Percentiles rank a stretch among this genome's conserved stretches.
These are phyloP conservation scores for Germaria angustata DNA, from an alignment of 2,888 invertebrate species.

Conservation along the genomic window DNA sequence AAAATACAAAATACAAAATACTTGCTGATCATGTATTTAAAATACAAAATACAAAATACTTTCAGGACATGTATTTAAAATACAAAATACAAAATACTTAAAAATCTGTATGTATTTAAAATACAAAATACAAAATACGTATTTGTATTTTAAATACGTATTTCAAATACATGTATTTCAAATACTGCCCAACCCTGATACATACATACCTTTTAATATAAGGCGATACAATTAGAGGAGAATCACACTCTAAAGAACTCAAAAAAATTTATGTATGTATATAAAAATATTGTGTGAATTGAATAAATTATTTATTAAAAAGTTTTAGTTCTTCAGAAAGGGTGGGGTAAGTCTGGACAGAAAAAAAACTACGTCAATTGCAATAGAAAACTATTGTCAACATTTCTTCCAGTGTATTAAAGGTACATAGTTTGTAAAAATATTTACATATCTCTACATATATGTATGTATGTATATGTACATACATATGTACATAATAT, in stretches of 20 bases:
- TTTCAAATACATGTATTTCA: no score
- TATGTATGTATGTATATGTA: neutral
- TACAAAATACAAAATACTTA: no score
- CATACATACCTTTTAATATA: constrained; percentile 3
- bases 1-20: no score
- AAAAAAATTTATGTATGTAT: constrained; percentile 10
- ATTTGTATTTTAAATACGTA: no score
- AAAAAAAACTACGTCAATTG: no score
- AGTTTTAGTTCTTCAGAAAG: neutral
- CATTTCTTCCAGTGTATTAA: constrained; percentile 26
- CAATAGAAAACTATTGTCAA: neutral
- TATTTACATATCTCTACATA: no score
- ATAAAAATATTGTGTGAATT: constrained; percentile 20
- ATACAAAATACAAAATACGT: no score
- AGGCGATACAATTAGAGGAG: constrained; percentile 30
- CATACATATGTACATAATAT: neutral
- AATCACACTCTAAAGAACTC: constrained; percentile 3
- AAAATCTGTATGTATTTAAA: no score
- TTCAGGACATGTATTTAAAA: no score
- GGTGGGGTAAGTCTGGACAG: constrained; percentile 6
- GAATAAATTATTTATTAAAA: constrained; percentile 12
- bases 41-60: no score
- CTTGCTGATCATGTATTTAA: no score
- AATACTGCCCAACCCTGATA: no score
- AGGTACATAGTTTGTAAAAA: neutral